phyloP scores from a whole-genome alignment of 2,113 vertebrate species.

The Hypocryptadius cinnamomeus region DNA sequence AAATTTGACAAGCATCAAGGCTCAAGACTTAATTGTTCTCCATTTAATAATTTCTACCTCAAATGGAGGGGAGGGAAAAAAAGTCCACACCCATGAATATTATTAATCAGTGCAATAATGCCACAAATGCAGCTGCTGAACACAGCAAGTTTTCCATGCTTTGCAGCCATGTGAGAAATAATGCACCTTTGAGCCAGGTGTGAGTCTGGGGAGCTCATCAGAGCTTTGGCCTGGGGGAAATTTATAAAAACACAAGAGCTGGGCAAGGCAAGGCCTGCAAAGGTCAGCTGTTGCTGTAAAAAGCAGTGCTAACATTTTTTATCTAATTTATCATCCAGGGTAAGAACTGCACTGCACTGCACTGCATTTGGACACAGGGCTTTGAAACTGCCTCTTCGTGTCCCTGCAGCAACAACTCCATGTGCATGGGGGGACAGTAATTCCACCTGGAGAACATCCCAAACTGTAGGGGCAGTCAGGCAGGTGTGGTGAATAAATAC shows the following conservation, averaged over 20 bases:
- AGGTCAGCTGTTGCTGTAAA: not conserved
- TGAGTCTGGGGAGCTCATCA: not conserved
- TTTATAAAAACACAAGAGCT: not conserved
- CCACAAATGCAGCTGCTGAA: not conserved
- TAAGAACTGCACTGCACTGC: not conserved
- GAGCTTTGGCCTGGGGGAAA: not conserved
- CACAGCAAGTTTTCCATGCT: not conserved
- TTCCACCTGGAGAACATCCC: not conserved
- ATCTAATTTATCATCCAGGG: not conserved
- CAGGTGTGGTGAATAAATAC: not conserved
- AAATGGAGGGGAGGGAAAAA: not conserved
- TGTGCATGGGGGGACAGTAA: rapidly evolving
- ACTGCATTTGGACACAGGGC: not conserved
- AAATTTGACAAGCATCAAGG: not conserved
- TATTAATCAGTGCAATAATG: not conserved
- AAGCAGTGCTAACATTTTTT: not conserved
- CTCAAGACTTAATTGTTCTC: not conserved
- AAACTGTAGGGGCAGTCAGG: not conserved
- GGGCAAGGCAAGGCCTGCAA: not conserved
- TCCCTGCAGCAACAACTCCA: not conserved
- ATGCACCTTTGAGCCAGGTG: not conserved
- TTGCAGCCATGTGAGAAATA: not conserved
- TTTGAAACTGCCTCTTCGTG: not conserved
- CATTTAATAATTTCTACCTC: not conserved
- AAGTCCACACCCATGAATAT: not conserved